Evolutionary conservation across 2,888 invertebrate genomes (phyloP).

Genomic region (Venustoraphidia nigricollis): DNA sequence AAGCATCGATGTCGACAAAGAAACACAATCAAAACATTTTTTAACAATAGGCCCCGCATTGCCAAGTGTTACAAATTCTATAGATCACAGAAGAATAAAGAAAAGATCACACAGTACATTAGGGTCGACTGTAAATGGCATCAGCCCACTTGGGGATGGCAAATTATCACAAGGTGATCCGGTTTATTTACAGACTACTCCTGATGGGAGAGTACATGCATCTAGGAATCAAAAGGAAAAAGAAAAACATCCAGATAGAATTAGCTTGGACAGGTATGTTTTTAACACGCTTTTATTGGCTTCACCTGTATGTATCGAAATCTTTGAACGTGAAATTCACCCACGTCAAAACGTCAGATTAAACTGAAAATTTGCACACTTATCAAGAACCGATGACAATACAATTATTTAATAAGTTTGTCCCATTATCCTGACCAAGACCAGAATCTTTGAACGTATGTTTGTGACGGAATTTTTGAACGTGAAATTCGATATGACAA

Average conservation of each 20-base stretch:
- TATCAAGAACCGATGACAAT: no score
- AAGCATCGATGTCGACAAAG: slow-evolving; percentile 8
- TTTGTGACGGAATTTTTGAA: no score
- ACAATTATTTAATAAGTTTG: no score
- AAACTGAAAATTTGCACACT: no score
- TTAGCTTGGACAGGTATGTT: slow-evolving; percentile 64
- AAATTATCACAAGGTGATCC: slow-evolving; percentile 21
- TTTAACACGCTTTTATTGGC: background rate
- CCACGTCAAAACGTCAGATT: no score
- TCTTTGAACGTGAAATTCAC: no score
- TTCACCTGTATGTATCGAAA: no score
- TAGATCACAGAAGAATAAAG: slow-evolving; percentile 15
- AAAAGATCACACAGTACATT: slow-evolving; percentile 36
- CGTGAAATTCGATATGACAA: no score
- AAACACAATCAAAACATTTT: slow-evolving; percentile 19
- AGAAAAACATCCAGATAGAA: slow-evolving; percentile 72
- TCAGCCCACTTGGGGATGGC: slow-evolving; percentile 16
- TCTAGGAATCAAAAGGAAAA: slow-evolving; percentile 59
- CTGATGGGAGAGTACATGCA: slow-evolving; percentile 51
- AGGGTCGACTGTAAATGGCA: slow-evolving; percentile 14
- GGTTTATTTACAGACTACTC: slow-evolving; percentile 38
- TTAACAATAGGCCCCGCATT: slow-evolving; percentile 25
- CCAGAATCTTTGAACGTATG: no score
- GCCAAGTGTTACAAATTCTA: slow-evolving; percentile 16
- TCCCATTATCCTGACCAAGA: no score